These are phyloP conservation scores for Artemisiospiza belli DNA, from an alignment of 2,113 vertebrate genomes.

Conservation along the genomic window DNA sequence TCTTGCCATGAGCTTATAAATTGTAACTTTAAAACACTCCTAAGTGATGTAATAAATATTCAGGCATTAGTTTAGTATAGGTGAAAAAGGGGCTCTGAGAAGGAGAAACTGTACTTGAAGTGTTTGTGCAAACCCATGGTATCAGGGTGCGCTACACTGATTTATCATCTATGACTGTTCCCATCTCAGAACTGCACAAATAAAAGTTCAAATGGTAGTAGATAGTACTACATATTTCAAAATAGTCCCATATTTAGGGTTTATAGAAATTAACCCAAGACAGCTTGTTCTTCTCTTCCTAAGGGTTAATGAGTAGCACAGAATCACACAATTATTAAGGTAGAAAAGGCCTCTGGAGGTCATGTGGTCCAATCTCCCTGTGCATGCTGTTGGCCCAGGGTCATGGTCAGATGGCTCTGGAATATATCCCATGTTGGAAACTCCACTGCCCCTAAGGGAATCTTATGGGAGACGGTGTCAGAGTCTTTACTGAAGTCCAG, in stretches of 20 bases:
- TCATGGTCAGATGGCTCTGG: accelerated
- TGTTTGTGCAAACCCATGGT: not conserved
- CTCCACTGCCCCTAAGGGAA: not conserved
- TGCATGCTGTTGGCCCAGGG: not conserved
- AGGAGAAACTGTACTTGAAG: not conserved
- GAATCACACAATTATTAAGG: not conserved
- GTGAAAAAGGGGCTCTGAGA: not conserved
- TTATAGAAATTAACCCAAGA: not conserved
- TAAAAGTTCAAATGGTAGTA: not conserved
- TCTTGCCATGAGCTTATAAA: not conserved
- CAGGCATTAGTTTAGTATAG: not conserved
- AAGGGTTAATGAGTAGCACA: not conserved
- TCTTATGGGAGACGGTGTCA: not conserved
- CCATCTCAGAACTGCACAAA: not conserved
- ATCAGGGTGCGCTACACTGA: not conserved
- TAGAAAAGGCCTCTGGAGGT: not conserved
- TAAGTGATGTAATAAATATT: not conserved
- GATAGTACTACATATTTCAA: not conserved
- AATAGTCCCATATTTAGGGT: not conserved
- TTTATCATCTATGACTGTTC: not conserved
- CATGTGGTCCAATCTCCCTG: not conserved
- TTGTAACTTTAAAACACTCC: not conserved
- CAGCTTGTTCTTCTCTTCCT: not conserved
- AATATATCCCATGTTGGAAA: not conserved
- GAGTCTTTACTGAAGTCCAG: not conserved